Evolutionary conservation across 2,797 vertebrate species (phyloP).

Genomic region (Smutsia gigantea): DNA sequence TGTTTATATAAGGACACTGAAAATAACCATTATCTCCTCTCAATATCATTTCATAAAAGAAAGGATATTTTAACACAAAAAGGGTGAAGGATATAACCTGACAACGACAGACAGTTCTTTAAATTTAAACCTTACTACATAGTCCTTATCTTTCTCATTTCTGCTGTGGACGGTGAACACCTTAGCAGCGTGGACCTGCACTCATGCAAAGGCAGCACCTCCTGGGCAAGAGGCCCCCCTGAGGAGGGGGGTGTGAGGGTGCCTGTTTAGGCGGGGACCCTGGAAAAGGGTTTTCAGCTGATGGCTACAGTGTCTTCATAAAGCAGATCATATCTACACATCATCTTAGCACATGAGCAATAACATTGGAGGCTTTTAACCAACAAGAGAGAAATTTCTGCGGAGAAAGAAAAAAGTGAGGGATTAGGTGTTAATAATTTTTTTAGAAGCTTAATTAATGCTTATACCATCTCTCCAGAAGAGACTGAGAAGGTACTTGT

Average conservation of each 20-base stretch:
- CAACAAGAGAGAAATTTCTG: not conserved
- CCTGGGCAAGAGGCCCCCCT: not conserved
- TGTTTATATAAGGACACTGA: not conserved
- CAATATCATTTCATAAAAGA: not conserved
- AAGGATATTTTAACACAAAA: slow-evolving; percentile 36
- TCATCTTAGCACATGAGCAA: not conserved
- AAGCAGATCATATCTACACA: not conserved
- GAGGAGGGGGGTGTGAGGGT: not conserved
- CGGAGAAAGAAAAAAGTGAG: not conserved
- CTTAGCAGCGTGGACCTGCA: not conserved
- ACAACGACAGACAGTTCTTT: slow-evolving; percentile 19
- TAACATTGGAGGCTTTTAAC: not conserved
- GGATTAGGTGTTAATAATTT: not conserved
- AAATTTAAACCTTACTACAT: not conserved
- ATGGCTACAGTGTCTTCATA: not conserved
- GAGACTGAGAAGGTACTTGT: not conserved
- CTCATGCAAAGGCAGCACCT: not conserved
- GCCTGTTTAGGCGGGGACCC: not conserved
- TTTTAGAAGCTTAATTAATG: not conserved
- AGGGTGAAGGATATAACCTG: not conserved
- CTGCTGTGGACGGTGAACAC: not conserved
- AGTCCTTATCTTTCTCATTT: not conserved
- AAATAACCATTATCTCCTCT: not conserved
- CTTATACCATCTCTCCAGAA: not conserved
- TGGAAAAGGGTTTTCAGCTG: not conserved